phyloP scores from a whole-genome alignment of 2,113 vertebrate species.

The Caretta caretta region DNA sequence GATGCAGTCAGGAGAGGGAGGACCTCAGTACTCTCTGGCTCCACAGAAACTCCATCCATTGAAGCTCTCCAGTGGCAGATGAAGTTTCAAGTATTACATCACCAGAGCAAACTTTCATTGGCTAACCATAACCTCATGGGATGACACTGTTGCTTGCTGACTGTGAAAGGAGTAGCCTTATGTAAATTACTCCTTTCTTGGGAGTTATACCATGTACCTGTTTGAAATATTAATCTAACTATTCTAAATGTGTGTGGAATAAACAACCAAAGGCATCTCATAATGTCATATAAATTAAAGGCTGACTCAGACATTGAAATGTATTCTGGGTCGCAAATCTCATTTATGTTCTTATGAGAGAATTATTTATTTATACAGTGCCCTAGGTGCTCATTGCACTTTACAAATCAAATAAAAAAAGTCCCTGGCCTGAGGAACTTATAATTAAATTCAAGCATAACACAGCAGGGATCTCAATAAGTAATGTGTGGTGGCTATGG shows the following conservation, averaged over 20 bases:
- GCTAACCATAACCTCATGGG: neutral
- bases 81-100: conserved; percentile 3
- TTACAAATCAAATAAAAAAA: neutral
- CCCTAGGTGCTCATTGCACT: neutral
- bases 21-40: neutral
- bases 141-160: neutral
- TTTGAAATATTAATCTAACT: neutral
- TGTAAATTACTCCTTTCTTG: neutral
- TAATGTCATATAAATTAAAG: neutral
- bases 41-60: neutral
- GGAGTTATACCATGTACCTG: neutral
- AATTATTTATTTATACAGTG: neutral
- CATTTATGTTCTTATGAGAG: neutral
- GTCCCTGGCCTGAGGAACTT: neutral
- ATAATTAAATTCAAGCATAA: neutral
- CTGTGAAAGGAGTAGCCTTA: neutral
- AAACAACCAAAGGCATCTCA: neutral
- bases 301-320: neutral
- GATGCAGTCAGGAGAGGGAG: neutral
- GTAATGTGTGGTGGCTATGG: neutral
- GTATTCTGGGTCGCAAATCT: neutral
- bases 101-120: neutral
- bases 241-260: neutral
- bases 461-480: fast-evolving
- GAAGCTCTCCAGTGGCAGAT: neutral